Evolutionary conservation across 2,113 vertebrate species (phyloP), one percentile per base, ranked within the genome.

Genomic region (Todiramphus saurophagus): DNA sequence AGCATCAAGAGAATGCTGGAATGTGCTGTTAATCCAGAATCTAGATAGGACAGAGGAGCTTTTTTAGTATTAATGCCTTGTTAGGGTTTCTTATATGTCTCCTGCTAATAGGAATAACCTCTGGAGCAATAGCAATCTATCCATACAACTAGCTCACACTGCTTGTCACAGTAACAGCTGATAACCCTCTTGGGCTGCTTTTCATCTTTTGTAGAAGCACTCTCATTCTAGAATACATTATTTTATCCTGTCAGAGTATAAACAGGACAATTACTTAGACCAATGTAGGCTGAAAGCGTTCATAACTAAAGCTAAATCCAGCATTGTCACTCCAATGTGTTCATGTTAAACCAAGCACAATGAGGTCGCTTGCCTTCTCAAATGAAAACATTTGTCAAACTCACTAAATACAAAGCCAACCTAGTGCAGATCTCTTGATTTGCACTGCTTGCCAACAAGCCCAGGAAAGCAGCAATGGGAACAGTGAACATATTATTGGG

Each of bases 181-280:
- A 91, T 93, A 95, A 96, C 70, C 67, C 91, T 96, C 79, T 67
- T 24, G 59, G 89, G 93, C 64, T 95, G 55, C 69, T 94, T 90
- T 98, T 97, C 94, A 87, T 95, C 92, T 91, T 87, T 73, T 4
- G 13, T 50, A 46, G 80, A 55, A 93, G 53, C 8, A 7, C 66
- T 88, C 88, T 88, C 58, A 55, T 90, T 95, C 77, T 51, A 67
- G 69, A 97, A 96, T 87, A 89, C 48, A 81, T 95, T 95, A 94
- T 93, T 98, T 97, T 96, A 97, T 88, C 83, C 85, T 97, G 94
- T 97, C 92, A 97, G 81, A 56, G 9, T 90, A 85, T 95, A 93
- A 96, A 90, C 85, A 95, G 83, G 79, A 97, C 96, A 97, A 97
- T 98, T 97, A 97, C 92, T 97, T 94, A 96, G 89, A 94, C 80